These are phyloP conservation scores for Dinomys branickii DNA, from an alignment of 2,113 vertebrate species.

Conservation along the genomic window DNA sequence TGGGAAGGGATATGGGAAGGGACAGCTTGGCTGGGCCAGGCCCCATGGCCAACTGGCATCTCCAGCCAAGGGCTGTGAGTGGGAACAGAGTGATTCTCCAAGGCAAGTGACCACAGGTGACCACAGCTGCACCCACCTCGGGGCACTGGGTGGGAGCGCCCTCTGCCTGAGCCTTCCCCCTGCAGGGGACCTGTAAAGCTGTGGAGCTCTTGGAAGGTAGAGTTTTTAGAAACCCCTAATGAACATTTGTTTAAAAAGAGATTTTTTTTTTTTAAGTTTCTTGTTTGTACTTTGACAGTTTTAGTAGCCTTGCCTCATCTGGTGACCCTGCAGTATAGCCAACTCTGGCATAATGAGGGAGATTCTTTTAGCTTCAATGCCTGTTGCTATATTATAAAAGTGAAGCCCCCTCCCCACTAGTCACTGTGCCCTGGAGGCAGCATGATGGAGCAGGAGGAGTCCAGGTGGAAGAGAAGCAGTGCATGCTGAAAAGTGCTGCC, in stretches of 20 bases:
- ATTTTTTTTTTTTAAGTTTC: background rate
- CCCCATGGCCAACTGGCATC: background rate
- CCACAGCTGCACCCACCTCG: background rate
- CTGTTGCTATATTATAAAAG: background rate
- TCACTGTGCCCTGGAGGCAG: background rate
- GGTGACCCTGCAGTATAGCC: background rate
- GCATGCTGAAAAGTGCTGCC: background rate
- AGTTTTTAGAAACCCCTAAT: background rate
- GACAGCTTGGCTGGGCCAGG: background rate
- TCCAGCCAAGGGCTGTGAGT: background rate
- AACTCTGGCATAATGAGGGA: background rate
- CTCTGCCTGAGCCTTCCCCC: background rate
- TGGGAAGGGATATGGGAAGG: background rate
- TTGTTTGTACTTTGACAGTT: slow-evolving; percentile 6
- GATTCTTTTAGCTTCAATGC: background rate
- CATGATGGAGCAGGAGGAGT: background rate
- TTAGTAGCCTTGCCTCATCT: background rate
- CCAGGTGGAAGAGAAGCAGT: background rate
- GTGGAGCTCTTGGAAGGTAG: background rate
- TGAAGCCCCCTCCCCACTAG: no score
- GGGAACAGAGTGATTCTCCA: background rate
- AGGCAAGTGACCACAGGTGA: background rate
- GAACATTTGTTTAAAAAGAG: background rate
- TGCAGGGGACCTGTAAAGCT: background rate
- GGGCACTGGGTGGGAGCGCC: background rate